Conservation (phyloP, 2,113 vertebrate species). For the Platichthys flesus region DNA sequence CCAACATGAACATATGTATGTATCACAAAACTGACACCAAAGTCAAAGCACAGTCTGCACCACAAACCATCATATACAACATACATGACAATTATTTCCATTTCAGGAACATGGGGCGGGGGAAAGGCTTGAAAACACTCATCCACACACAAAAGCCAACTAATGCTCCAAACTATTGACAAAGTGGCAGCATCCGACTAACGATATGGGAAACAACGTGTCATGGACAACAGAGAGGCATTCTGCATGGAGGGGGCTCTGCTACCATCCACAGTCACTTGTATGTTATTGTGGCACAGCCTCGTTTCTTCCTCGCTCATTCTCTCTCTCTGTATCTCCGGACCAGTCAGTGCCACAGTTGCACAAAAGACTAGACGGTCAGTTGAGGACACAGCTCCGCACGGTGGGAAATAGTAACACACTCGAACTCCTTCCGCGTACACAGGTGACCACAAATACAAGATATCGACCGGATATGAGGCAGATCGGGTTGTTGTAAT, state of each 20-base stretch:
- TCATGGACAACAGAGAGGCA: constrained; percentile 12
- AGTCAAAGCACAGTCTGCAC: too few relatives aligned
- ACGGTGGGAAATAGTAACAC: background rate
- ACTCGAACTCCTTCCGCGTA: background rate
- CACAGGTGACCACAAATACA: background rate
- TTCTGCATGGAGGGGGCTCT: background rate
- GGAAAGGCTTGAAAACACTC: background rate
- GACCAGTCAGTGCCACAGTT: constrained; percentile 7
- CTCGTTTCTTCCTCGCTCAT: background rate
- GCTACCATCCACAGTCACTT: constrained; percentile 5
- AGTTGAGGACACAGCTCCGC: constrained; percentile 37
- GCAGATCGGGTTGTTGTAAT: background rate
- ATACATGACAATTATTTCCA: background rate
- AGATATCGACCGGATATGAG: background rate
- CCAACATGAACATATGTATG: background rate
- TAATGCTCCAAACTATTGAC: background rate
- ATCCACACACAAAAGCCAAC: background rate
- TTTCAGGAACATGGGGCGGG: background rate
- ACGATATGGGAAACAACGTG: constrained; percentile 2
- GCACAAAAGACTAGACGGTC: constrained; percentile 58
- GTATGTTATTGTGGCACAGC: background rate
- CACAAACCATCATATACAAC: background rate
- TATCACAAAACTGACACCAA: background rate
- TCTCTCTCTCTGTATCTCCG: background rate
- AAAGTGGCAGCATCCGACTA: constrained; percentile 23